A percentile compares a stretch with the other conserved stretches of the same genome.
These are phyloP conservation scores for Argynnis bischoffii DNA, from an alignment of 2,888 invertebrate genomes.

Conservation along the genomic window DNA sequence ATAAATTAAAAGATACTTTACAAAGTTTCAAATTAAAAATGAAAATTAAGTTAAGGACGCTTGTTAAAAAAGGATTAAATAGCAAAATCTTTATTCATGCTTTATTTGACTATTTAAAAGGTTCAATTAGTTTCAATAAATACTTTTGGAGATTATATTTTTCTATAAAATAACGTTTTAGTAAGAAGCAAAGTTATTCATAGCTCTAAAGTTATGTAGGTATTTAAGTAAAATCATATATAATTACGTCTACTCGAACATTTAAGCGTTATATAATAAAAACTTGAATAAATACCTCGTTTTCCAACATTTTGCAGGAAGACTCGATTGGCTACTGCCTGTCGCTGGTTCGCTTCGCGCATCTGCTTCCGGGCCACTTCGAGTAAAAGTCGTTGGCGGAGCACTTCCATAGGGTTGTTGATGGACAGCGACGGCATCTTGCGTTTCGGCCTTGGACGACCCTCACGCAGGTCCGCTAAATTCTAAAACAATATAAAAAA, in stretches of 20 bases:
- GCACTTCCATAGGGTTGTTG: slow-evolving; percentile 93
- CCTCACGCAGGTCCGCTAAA: slow-evolving; percentile 56
- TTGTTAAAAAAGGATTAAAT: too few relatives aligned
- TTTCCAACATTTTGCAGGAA: slow-evolving; percentile 90
- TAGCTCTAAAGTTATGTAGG: too few relatives aligned
- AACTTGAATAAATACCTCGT: slow-evolving; percentile 66
- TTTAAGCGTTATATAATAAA: not conserved
- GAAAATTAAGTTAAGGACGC: too few relatives aligned
- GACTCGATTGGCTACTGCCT: slow-evolving; percentile 87
- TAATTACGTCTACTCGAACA: too few relatives aligned
- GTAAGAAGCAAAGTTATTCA: too few relatives aligned
- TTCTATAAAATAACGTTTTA: too few relatives aligned
- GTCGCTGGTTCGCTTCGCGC: slow-evolving; percentile 87
- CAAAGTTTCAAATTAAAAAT: too few relatives aligned
- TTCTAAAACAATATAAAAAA: slow-evolving; percentile 50
- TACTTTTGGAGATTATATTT: too few relatives aligned
- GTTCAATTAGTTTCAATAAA: too few relatives aligned
- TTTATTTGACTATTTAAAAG: too few relatives aligned
- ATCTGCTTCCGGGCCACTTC: slow-evolving; percentile 93
- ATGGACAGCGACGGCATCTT: slow-evolving; percentile 90
- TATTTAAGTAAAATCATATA: too few relatives aligned
- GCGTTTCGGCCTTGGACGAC: slow-evolving; percentile 78
- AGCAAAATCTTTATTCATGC: too few relatives aligned
- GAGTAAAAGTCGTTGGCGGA: slow-evolving; percentile 89
- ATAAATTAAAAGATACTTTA: not conserved